Evolutionary conservation across 2,797 vertebrate genomes (phyloP), one percentile per base, ranked within the genome.

Genomic region (Hirundo rustica): DNA sequence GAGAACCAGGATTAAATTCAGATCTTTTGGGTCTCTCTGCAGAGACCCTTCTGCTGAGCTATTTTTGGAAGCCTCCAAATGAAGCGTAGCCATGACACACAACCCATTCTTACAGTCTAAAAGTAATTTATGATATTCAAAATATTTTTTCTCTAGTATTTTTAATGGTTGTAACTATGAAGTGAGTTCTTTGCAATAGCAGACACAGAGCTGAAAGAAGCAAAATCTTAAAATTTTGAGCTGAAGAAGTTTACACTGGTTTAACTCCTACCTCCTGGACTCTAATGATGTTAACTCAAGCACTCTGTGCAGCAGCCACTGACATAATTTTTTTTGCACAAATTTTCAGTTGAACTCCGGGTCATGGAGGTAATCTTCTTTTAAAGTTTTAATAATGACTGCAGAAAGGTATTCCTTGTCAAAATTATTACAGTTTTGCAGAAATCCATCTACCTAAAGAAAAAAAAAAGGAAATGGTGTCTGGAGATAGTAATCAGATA

Each of bases 261-360:
- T 91, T 76, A 85, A 74, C 47, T 72, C 44, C n/a, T 95, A 85
- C 97, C 97, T 98, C 97, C 3, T 98, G 98, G 94, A 98, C 98
- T 92, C 88, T 97, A 85, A 98, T 89, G 72, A 98, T 98, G 86
- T 98, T 98, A 97, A 98, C 97, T 97, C 97, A 98, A 89, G 97
- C 92, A 83, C 96, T 98, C 53, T 98, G 97, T 57, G 98, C 98
- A 1, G 98, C 98, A 58, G 97, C 98, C 22, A 97, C 97, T 4
- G 97, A 98, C 57, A 98, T 94, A 5, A 11, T 38, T 38, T 98
- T 98, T 91, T 98, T 38, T 97, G 96, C 11, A 98, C 97, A 95
- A 98, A 98, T 83, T 99, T 98, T 0, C 97, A 98, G 92, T 98
- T 98, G 95, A 99, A 98, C 75, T 98, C 98, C 1, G 97, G 97